Evolutionary conservation across 2,797 vertebrate genomes (phyloP).

Genomic region (Myotis pilosus): DNA sequence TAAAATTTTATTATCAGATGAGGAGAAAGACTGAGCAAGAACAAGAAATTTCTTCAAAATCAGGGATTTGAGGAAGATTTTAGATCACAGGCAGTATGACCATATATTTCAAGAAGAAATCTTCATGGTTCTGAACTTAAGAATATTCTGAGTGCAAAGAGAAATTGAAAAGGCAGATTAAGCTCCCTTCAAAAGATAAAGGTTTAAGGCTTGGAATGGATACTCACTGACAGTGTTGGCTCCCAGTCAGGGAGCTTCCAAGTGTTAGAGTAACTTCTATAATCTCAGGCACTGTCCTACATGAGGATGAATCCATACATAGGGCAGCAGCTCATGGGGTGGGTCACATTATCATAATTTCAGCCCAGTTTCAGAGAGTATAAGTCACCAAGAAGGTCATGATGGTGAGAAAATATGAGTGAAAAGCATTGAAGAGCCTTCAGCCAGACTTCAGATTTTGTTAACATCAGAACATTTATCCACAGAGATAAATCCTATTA

Average conservation of each 20-base stretch:
- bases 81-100: neutral
- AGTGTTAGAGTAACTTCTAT: conserved; percentile 10
- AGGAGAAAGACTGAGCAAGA: neutral
- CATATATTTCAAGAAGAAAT: neutral
- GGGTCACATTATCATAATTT: neutral
- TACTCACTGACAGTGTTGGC: neutral
- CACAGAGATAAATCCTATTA: conserved; percentile 24
- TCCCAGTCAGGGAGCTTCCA: neutral
- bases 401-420: neutral
- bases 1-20: neutral
- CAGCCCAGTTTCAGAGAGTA: neutral
- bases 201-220: neutral
- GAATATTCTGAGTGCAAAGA: conserved; percentile 44
- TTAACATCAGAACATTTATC: neutral
- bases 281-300: neutral
- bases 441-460: conserved; percentile 18
- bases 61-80: neutral
- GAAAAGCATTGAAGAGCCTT: neutral
- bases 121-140: neutral
- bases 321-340: neutral
- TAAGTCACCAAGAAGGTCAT: neutral
- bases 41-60: conserved; percentile 24
- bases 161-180: neutral
- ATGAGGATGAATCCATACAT: neutral
- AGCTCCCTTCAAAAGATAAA: neutral